These are phyloP conservation scores for Stratiolaelaps scimitus DNA, from an alignment of 1,140 invertebrate species.

Conservation along the genomic window DNA sequence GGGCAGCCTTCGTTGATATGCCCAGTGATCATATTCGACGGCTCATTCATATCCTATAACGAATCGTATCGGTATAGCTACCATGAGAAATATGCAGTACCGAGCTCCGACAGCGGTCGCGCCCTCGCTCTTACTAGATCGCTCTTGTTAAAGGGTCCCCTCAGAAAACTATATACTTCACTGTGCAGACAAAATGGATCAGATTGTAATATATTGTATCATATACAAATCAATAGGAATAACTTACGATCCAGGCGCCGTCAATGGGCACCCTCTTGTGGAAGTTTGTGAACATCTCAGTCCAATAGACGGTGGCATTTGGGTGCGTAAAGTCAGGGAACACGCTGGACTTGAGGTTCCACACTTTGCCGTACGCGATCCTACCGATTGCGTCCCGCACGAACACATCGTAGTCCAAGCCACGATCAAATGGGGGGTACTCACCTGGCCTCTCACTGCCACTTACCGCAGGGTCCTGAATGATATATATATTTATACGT, in stretches of 20 bases:
- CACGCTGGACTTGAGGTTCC: slow-evolving; percentile 38
- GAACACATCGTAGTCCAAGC: slow-evolving; percentile 34
- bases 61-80: too few relatives aligned
- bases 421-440: slow-evolving; percentile 34
- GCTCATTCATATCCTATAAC: slow-evolving; percentile 41
- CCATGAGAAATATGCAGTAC: slow-evolving; percentile 29
- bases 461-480: slow-evolving; percentile 33
- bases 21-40: slow-evolving; percentile 34
- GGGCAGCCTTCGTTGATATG: slow-evolving; percentile 7
- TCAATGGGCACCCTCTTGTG: slow-evolving; percentile 39
- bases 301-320: slow-evolving; percentile 39
- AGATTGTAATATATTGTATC: too few relatives aligned
- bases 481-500: not conserved
- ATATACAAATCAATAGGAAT: too few relatives aligned
- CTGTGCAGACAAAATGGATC: too few relatives aligned
- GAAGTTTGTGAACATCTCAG: slow-evolving; percentile 39
- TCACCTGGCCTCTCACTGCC: slow-evolving; percentile 33
- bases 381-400: slow-evolving; percentile 33
- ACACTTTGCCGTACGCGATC: slow-evolving; percentile 37
- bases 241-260: slow-evolving; percentile 40
- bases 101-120: too few relatives aligned
- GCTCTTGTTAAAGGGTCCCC: too few relatives aligned
- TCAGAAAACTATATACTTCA: too few relatives aligned
- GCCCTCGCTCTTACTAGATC: too few relatives aligned
- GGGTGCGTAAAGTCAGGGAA: slow-evolving; percentile 41